phyloP scores from a whole-genome alignment of 2,888 invertebrate genomes.

The Dasysyrphus albostriatus region DNA sequence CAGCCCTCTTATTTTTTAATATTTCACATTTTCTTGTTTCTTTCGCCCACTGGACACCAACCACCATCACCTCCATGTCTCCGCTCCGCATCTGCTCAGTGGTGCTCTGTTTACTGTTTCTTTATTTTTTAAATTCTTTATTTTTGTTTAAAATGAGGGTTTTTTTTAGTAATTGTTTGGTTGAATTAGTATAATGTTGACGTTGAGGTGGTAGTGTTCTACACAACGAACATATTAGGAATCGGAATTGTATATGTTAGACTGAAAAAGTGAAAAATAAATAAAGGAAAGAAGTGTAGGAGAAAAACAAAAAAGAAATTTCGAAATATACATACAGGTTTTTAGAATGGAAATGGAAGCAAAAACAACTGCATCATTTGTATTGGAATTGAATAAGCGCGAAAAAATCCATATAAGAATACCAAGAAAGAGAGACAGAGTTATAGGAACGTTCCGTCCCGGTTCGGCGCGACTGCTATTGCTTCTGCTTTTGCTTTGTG shows the following conservation, averaged over 20 bases:
- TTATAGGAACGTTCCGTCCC: slow-evolving; percentile 20
- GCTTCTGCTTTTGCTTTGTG: slow-evolving; percentile 10
- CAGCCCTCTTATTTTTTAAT: not conserved
- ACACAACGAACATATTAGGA: not conserved
- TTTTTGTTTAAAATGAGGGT: slow-evolving; percentile 30
- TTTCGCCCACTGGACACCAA: not conserved
- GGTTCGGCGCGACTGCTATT: slow-evolving; percentile 5
- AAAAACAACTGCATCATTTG: slow-evolving; percentile 61
- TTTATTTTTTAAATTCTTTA: slow-evolving; percentile 40
- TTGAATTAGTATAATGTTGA: slow-evolving; percentile 1
- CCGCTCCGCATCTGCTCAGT: slow-evolving; percentile 4
- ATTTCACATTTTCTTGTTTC: not conserved
- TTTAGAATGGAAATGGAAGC: slow-evolving; percentile 3
- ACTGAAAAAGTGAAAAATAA: slow-evolving; percentile 11
- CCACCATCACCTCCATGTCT: slow-evolving; percentile 4
- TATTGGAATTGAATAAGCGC: slow-evolving; percentile 33
- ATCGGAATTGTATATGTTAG: not conserved
- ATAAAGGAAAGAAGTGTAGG: slow-evolving; percentile 4
- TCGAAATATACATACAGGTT: slow-evolving; percentile 45
- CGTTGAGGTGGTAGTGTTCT: not conserved
- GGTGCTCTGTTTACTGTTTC: too few relatives aligned
- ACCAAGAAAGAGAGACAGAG: slow-evolving; percentile 39
- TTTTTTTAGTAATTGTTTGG: slow-evolving; percentile 23
- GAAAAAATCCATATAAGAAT: slow-evolving; percentile 26
- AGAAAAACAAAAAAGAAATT: slow-evolving; percentile 46